These are phyloP conservation scores for Leptonema lineaticorne DNA, from an alignment of 1,140 invertebrate genomes.

Conservation along the genomic window DNA sequence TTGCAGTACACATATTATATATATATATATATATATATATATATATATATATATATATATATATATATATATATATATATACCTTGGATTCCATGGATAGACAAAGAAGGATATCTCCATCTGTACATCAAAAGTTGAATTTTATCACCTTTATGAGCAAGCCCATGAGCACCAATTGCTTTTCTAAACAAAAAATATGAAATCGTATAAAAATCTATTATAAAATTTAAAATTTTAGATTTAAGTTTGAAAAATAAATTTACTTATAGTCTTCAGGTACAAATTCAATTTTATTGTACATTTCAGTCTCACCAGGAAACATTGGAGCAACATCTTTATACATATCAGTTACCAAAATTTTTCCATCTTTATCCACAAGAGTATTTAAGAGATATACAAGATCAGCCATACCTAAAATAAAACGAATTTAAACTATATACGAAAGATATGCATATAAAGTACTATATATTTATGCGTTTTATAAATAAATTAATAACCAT, in stretches of 20 bases:
- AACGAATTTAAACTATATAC: conserved; percentile 5
- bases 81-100: conserved; percentile 85
- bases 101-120: conserved; percentile 88
- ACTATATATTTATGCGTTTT: too few species aligned
- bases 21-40: neutral
- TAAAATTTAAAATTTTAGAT: neutral
- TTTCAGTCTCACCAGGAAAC: conserved; percentile 71
- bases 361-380: conserved; percentile 82
- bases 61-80: conserved; percentile 21
- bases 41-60: neutral
- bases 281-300: conserved; percentile 90
- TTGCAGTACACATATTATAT: too few species aligned
- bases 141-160: conserved; percentile 79
- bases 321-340: conserved; percentile 76
- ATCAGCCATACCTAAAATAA: conserved; percentile 76
- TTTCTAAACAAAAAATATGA: conserved; percentile 46
- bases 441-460: neutral
- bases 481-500: too few species aligned
- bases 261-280: conserved; percentile 76
- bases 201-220: too few species aligned
- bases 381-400: conserved; percentile 80
- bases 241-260: neutral
- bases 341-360: conserved; percentile 79
- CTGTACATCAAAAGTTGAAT: conserved; percentile 80
- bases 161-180: conserved; percentile 69